Percentiles rank a stretch among this genome's conserved stretches.
These are phyloP conservation scores for Drosophila hydei DNA, from an alignment of 1,140 invertebrate species.

Conservation along the genomic window DNA sequence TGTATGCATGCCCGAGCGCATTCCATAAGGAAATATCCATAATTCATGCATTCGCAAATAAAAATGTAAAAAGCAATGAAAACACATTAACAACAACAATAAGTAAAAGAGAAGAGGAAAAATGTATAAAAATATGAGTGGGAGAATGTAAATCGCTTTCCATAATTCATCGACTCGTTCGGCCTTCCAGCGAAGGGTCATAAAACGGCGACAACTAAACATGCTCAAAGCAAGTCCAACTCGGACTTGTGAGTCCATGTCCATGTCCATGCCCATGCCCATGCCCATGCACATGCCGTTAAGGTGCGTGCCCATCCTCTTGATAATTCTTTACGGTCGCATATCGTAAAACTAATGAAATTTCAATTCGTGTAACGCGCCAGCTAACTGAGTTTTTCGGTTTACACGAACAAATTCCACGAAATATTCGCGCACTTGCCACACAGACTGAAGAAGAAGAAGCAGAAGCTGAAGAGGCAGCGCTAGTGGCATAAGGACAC, in stretches of 20 bases:
- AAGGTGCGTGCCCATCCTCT: slow-evolving; percentile 50
- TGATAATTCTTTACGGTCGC: slow-evolving; percentile 50
- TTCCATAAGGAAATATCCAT: slow-evolving; percentile 74
- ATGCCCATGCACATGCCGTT: slow-evolving; percentile 19
- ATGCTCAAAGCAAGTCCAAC: neutral
- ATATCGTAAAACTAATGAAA: slow-evolving; percentile 79
- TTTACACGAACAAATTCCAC: slow-evolving; percentile 58
- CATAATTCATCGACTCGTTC: slow-evolving; percentile 73
- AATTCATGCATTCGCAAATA: slow-evolving; percentile 80
- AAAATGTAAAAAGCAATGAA: slow-evolving; percentile 64
- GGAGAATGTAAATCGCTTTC: slow-evolving; percentile 75
- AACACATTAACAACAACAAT: slow-evolving; percentile 72
- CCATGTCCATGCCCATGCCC: slow-evolving; percentile 3
- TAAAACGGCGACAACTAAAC: slow-evolving; percentile 51
- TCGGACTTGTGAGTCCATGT: neutral
- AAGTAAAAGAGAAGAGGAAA: neutral
- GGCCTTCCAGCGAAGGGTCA: slow-evolving; percentile 65
- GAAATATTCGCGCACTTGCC: slow-evolving; percentile 77
- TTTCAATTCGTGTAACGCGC: slow-evolving; percentile 76
- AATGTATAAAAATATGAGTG: slow-evolving; percentile 70
- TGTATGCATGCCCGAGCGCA: slow-evolving; percentile 53
- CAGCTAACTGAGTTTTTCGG: slow-evolving; percentile 26
- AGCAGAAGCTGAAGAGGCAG: neutral
- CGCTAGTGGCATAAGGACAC: neutral
- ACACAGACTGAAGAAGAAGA: slow-evolving; percentile 27